phyloP scores from a whole-genome alignment of 2,113 vertebrate species.

The Sminthopsis crassicaudata region DNA sequence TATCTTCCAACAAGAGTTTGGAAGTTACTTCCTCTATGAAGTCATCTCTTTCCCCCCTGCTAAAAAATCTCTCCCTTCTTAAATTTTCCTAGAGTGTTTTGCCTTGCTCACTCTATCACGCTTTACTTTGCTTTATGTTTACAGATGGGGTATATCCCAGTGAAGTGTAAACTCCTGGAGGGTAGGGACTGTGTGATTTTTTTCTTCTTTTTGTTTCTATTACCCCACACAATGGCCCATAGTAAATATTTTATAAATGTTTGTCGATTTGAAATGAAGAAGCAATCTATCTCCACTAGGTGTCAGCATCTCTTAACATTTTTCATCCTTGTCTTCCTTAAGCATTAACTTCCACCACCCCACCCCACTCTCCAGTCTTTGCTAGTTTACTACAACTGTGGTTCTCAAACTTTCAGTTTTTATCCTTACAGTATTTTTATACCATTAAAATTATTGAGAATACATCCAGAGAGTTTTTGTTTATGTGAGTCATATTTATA shows the following conservation, averaged over 20 bases:
- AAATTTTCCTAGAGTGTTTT: neutral
- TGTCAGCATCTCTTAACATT: neutral
- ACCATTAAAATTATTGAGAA: no score
- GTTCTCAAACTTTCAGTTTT: no score
- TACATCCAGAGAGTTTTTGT: no score
- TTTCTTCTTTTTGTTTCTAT: neutral
- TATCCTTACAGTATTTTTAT: no score
- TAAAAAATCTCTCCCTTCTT: neutral
- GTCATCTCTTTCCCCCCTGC: neutral
- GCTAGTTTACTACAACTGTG: neutral
- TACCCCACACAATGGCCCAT: neutral
- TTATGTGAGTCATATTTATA: no score
- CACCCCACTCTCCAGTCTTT: neutral
- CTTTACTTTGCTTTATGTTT: neutral
- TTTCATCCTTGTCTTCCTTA: neutral
- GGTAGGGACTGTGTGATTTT: neutral
- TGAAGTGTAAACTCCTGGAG: neutral
- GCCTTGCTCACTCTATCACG: neutral
- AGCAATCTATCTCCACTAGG: neutral
- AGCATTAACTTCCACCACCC: neutral
- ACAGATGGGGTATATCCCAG: neutral
- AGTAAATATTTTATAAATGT: neutral
- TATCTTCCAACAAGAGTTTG: neutral
- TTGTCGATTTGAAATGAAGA: neutral
- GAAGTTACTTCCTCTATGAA: neutral